phyloP scores from a whole-genome alignment of 2,888 invertebrate species.

The Zele albiditarsus region DNA sequence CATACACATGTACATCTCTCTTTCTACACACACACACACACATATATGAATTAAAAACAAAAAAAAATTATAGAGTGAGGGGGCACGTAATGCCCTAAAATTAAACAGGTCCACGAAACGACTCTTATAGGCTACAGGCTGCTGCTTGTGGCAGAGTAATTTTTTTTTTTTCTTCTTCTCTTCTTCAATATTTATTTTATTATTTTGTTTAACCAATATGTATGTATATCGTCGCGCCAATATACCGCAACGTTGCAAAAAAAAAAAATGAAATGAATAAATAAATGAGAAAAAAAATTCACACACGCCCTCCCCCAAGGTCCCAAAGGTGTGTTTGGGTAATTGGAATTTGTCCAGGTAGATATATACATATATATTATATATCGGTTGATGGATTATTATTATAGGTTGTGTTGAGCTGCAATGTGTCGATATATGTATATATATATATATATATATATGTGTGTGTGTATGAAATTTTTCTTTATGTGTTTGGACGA shows the following conservation, averaged over 20 bases:
- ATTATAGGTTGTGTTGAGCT: not conserved
- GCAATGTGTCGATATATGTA: not conserved
- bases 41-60: not conserved
- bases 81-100: conserved; percentile 61
- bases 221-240: not conserved
- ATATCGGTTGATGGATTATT: not conserved
- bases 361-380: conserved; percentile 1
- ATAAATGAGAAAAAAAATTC: not conserved
- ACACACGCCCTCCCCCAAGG: not conserved
- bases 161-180: conserved; percentile 25
- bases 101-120: conserved; percentile 62
- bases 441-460: not conserved
- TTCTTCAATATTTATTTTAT: conserved; percentile 26
- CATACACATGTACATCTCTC: not conserved
- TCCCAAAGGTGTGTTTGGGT: conserved; percentile 37
- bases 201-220: not conserved
- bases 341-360: conserved; percentile 49
- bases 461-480: not conserved
- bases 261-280: no score
- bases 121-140: conserved; percentile 44
- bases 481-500: not conserved
- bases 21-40: not conserved
- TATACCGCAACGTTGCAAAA: no score
- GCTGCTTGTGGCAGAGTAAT: conserved; percentile 8
- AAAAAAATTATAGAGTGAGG: conserved; percentile 28